Base-by-base conservation (phyloP, 1,140 invertebrate genomes). In the Drosophila miranda region DNA sequence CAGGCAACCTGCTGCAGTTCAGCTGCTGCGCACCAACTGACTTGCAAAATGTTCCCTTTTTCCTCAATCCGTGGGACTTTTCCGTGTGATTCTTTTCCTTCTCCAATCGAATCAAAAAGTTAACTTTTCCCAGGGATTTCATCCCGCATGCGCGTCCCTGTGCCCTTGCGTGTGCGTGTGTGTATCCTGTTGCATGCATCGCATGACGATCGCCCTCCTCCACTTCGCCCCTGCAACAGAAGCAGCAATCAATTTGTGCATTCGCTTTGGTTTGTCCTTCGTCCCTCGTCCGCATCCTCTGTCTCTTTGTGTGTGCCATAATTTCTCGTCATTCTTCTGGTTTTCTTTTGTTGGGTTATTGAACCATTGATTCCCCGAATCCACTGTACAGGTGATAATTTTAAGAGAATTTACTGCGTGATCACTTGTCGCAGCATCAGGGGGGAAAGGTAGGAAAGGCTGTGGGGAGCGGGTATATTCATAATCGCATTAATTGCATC, bases 41-140 rank as follows among this genome's bases (percentile, higher is more conserved):
- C 78, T 82, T 76, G 81, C 76, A 80, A 82, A 79, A 82, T 68
- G 53, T 52, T 64, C 49, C 60, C 77, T 68, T 78, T 57, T 55
- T 41, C 43, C 45, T 46, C 26, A 34, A 59, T 63, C 71, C 82
- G 82, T 86, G 82, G 87, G 81, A 86, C 81, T 86, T 86, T 83
- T 81, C 60, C 73, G 53, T 81, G 75, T 78, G 75, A 78, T 79
- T 70, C 71, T 75, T 41, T 50, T 84, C 59, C 75, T 83, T 70
- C 62, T 50, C 57, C 68, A 62, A 75, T 75, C 72, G 71, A 86
- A 86, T 86, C 82, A 86, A 86, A 82, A 86, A 86, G 82, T 87
- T 87, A 86, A 86, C 82, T 78, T 87, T 86, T 86, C 82, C 82
- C 82, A 86, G 78, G 82, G 69, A 76, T 79, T 76, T 56, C 72